Evolutionary conservation across 2,113 vertebrate species (phyloP).

Genomic region (Callipepla squamata): DNA sequence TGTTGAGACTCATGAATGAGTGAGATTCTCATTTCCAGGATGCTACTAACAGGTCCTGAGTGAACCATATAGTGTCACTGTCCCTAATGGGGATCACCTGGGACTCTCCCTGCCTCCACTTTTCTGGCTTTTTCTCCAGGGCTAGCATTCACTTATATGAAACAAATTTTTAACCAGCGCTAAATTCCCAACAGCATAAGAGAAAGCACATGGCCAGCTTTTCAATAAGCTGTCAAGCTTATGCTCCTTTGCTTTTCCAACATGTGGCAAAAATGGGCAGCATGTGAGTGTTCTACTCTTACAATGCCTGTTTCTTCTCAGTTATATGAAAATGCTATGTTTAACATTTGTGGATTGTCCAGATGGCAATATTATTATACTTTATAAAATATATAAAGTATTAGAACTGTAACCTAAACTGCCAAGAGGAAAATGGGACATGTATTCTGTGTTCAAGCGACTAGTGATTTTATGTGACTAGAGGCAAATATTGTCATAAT

Average conservation of each 20-base stretch:
- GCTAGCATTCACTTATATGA: background rate
- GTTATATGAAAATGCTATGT: background rate
- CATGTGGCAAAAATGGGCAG: fast-evolving
- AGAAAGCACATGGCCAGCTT: background rate
- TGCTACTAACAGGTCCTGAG: no score
- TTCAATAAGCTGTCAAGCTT: background rate
- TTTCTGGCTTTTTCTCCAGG: background rate
- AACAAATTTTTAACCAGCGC: background rate
- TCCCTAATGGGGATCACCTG: background rate
- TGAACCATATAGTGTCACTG: fast-evolving
- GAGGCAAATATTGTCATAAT: background rate
- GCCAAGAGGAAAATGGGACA: background rate
- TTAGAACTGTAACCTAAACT: background rate
- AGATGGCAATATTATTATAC: fast-evolving
- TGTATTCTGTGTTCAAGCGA: background rate
- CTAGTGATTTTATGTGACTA: background rate
- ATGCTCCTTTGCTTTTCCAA: background rate
- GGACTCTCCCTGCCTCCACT: background rate
- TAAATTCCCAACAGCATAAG: background rate
- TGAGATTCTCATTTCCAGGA: background rate
- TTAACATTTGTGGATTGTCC: background rate
- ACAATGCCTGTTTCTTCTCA: background rate
- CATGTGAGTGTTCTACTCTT: fast-evolving
- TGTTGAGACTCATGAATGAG: background rate
- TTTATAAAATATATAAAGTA: background rate